phyloP scores from a whole-genome alignment of 1,140 invertebrate species.

The Zaprionus ornatus region DNA sequence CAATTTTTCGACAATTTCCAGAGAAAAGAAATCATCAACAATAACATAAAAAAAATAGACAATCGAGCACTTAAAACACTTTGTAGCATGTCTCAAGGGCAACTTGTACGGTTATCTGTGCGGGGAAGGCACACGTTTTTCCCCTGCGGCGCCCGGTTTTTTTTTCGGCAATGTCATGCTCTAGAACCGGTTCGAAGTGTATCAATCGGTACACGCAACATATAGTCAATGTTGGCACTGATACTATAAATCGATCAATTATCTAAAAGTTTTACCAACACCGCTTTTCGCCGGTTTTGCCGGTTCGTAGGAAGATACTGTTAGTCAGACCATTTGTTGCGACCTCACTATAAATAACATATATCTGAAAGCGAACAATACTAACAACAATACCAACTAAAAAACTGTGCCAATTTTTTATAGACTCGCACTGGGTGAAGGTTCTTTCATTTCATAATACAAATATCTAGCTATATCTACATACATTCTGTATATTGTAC shows the following conservation, averaged over 20 bases:
- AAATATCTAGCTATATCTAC: neutral
- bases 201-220: conserved; percentile 40
- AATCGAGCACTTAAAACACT: conserved; percentile 23
- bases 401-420: conserved; percentile 63
- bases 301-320: conserved; percentile 34
- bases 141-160: too few relatives aligned
- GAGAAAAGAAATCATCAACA: conserved; percentile 6
- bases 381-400: conserved; percentile 12
- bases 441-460: conserved; percentile 55
- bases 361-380: conserved; percentile 43
- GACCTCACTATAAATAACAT: conserved; percentile 55
- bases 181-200: conserved; percentile 3
- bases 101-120: conserved; percentile 9
- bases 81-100: conserved; percentile 33
- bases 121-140: neutral
- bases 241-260: conserved; percentile 50
- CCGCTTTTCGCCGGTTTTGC: conserved; percentile 23
- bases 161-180: conserved; percentile 52
- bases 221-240: conserved; percentile 36
- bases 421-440: conserved; percentile 67
- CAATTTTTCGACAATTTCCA: conserved; percentile 41
- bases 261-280: conserved; percentile 31
- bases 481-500: conserved; percentile 3
- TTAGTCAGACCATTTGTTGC: conserved; percentile 47
- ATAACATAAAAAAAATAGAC: neutral